Evolutionary conservation across 1,140 invertebrate species (phyloP).

Genomic region (Drosophila lowei): DNA sequence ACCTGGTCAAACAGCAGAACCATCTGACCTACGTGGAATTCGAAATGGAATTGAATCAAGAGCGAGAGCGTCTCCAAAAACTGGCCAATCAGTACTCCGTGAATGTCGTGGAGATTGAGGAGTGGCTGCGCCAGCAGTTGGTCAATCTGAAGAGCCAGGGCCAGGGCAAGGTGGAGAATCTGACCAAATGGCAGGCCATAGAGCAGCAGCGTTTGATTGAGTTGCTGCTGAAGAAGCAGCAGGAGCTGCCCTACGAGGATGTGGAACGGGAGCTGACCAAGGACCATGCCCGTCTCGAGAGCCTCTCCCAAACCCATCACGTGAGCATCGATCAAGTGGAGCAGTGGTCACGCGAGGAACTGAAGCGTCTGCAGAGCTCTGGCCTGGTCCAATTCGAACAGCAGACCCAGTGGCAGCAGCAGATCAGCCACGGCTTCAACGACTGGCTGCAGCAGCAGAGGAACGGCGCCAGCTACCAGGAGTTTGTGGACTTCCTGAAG

Average conservation of each 20-base stretch:
- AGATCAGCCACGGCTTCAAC: constrained; percentile 65
- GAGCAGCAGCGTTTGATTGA: constrained; percentile 75
- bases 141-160: constrained; percentile 71
- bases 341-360: constrained; percentile 71
- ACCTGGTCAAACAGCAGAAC: constrained; percentile 66
- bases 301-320: constrained; percentile 68
- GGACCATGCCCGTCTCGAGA: constrained; percentile 61
- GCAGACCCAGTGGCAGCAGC: constrained; percentile 70
- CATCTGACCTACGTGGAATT: constrained; percentile 75
- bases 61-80: constrained; percentile 60
- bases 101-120: constrained; percentile 72
- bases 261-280: constrained; percentile 65
- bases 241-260: constrained; percentile 61
- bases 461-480: constrained; percentile 62
- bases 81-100: constrained; percentile 74
- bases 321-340: constrained; percentile 75
- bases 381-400: constrained; percentile 71
- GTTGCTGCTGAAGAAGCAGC: constrained; percentile 69
- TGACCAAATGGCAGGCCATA: constrained; percentile 72
- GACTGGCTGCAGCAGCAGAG: constrained; percentile 70
- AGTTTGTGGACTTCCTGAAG: constrained; percentile 69
- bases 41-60: constrained; percentile 70
- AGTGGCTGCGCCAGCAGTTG: constrained; percentile 74
- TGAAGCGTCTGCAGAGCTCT: constrained; percentile 63
- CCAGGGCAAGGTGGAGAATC: constrained; percentile 66